Base-by-base conservation (phyloP, 2,113 vertebrate species). In the Barbus barbus region DNA sequence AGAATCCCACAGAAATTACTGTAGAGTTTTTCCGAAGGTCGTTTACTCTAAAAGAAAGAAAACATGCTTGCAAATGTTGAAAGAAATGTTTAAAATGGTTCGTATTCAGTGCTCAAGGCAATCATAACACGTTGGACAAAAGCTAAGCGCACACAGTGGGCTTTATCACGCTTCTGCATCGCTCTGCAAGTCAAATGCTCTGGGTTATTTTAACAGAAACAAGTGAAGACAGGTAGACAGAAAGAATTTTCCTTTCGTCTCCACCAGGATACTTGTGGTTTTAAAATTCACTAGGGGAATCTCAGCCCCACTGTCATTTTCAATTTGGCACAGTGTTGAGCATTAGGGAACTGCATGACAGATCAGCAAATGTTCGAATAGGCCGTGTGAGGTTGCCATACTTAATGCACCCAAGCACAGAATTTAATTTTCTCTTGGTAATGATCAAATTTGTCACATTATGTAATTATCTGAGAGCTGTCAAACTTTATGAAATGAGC, bases 361-460 rank as follows among this genome's bases (percentile, higher is more conserved):
- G 80, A 83, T 85, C 84, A 69, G 86, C 65, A 82, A 85, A 79
- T 26, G 65, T 71, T 67, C 41, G 46, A 46, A 81, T 69, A 85
- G 69, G 71, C 80, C 38, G 12, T 83, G 65, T 75, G 69, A 87
- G 75, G 80, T 76, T 61, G 78, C 67, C 76, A 83, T 87, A 67
- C 69, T 38, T 83, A 83, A 83, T 83, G 76, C 36, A 81, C 58
- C 69, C 86, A 76, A 82, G 84, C 56, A 53, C 60, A 80, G 84
- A 85, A 87, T 79, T 87, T 83, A 74, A 87, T 87, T 87, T 85
- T 85, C 80, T 84, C 41, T 75, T 51, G 73, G 84, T 83, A 87
- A 86, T 86, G 85, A 86, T 86, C 85, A 83, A 78, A 87, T 85
- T 87, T 83, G 82, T 87, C 82, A 79, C 76, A 85, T 85, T 87